A percentile compares a stretch with the other conserved stretches of the same genome.
These are phyloP conservation scores for Tineola bisselliella DNA, from an alignment of 2,888 invertebrate genomes.

Conservation along the genomic window DNA sequence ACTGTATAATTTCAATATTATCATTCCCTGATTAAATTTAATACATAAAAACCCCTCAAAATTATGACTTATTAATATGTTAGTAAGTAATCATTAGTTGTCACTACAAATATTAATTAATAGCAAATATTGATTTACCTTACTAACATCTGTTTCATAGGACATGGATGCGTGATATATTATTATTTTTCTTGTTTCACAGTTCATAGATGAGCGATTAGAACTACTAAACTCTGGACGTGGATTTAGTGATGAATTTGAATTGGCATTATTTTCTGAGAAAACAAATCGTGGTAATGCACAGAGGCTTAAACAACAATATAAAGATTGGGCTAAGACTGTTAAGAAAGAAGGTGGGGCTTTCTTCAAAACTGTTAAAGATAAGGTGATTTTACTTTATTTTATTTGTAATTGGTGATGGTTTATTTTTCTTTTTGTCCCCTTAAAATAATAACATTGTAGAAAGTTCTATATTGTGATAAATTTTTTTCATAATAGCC, in stretches of 20 bases:
- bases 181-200: conserved; percentile 23
- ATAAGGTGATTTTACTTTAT: conserved; percentile 71
- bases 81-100: too few species aligned
- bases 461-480: neutral
- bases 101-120: too few species aligned
- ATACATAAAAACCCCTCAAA: too few species aligned
- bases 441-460: neutral
- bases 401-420: neutral
- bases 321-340: conserved; percentile 79
- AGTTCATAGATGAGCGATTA: conserved; percentile 95
- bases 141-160: too few species aligned
- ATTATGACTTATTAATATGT: too few species aligned
- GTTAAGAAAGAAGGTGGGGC: conserved; percentile 85
- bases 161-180: too few species aligned
- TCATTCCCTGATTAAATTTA: too few species aligned
- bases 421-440: conserved; percentile 7
- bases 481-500: neutral
- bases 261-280: conserved; percentile 70
- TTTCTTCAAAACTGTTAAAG: conserved; percentile 87
- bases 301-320: conserved; percentile 56
- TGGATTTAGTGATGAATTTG: conserved; percentile 95
- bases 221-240: conserved; percentile 92
- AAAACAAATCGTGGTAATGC: conserved; percentile 58
- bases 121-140: too few species aligned
- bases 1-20: too few species aligned